Evolutionary conservation across 2,888 invertebrate genomes (phyloP), one percentile per base, ranked within the genome.

Genomic region (Drosophila pegasa): DNA sequence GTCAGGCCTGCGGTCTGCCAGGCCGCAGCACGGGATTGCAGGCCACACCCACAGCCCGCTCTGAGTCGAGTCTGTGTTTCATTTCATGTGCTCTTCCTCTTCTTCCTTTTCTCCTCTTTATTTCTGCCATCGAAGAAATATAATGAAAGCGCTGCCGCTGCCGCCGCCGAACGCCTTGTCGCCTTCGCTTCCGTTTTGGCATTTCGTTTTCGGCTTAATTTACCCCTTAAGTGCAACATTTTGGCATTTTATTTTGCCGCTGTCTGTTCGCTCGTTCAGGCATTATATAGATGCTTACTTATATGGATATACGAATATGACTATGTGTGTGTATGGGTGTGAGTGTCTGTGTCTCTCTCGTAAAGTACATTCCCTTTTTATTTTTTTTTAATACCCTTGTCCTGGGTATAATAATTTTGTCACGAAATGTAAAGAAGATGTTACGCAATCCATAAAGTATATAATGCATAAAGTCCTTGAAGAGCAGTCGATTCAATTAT

Each of bases 71-170:
- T 59, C 38, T 62, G 48, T 66, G 62, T 82, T 71, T 82, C 79
- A 71, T 63, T 37, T 27, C n/a, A n/a, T n/a, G n/a, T n/a, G n/a
- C n/a, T n/a, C 69, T 69, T n/a, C 85, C 71, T 71, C 71, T 66
- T 58, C 16, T 25, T 68, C 63, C 9, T 20, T 4, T 64, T 75
- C n/a, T n/a, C n/a, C n/a, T n/a, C n/a, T 71, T 79, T 79, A 68
- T 65, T 71, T 80, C 71, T 75, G 68, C 50, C 54, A 51, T 55
- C 50, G 38, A 33, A 22, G 27, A 56, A 75, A 67, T 48, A 79
- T 86, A 86, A 88, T 76, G 84, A 72, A 75, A 63, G 25, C 56
- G 41, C 51, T 85, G 70, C 61, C 62, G 18, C 14, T 82, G 64
- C 59, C n/a, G n/a, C n/a, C 61, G 41, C 18, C 52, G 33, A 18